Conservation (phyloP, 2,113 vertebrate species). For the Cochlearius cochlearius region DNA sequence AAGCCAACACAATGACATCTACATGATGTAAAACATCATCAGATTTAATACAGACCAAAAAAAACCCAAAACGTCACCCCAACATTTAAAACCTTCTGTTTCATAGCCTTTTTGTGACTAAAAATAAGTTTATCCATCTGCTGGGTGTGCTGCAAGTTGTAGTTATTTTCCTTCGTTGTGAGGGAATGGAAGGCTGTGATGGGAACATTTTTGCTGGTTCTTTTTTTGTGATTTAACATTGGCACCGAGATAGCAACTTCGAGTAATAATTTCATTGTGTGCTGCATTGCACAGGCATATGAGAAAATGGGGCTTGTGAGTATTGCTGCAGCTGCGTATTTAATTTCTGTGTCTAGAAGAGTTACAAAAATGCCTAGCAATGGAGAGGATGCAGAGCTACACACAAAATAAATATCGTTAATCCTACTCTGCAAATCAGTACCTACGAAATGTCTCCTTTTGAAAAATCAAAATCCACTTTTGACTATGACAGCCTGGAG, state of each 20-base stretch:
- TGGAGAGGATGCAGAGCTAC: background rate
- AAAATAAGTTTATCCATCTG: background rate
- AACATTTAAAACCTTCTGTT: background rate
- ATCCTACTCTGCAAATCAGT: background rate
- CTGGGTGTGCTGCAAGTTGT: background rate
- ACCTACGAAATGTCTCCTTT: background rate
- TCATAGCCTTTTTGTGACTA: background rate
- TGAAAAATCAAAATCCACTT: background rate
- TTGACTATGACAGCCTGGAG: accelerated
- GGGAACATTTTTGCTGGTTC: background rate
- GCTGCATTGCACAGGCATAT: background rate
- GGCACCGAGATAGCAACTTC: background rate
- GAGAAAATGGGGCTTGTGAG: background rate
- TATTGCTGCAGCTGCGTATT: background rate
- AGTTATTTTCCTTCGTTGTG: background rate
- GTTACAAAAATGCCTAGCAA: background rate
- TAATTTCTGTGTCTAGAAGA: background rate
- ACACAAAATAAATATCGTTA: background rate
- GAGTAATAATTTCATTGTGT: background rate
- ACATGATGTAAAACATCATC: background rate
- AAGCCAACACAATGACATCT: background rate
- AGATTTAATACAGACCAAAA: background rate
- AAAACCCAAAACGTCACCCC: background rate
- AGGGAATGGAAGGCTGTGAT: background rate
- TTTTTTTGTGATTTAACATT: background rate